Evolutionary conservation across 2,888 invertebrate genomes (phyloP).

Genomic region (Portevinia maculata): DNA sequence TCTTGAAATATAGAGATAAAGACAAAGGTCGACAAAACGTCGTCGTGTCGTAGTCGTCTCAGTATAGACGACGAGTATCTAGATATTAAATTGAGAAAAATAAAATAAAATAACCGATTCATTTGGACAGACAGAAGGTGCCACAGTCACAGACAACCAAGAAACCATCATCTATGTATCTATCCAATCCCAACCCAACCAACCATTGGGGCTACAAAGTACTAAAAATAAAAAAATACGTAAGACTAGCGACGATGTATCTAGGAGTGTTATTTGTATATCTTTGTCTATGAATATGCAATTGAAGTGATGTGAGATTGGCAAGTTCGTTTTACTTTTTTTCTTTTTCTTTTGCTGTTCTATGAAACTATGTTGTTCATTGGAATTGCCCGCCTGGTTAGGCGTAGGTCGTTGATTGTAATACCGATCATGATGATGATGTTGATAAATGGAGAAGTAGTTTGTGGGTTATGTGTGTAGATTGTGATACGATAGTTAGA

Average conservation of each 20-base stretch:
- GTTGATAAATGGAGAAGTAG: conserved; percentile 38
- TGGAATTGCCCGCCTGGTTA: conserved; percentile 47
- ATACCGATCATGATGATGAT: conserved; percentile 30
- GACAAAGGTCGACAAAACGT: conserved; percentile 64
- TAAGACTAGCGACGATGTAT: conserved; percentile 27
- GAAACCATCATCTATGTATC: conserved; percentile 31
- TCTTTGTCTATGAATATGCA: conserved; percentile 13
- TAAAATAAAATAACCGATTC: conserved; percentile 15
- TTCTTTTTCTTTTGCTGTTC: not conserved
- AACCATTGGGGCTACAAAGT: conserved; percentile 24
- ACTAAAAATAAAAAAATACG: conserved; percentile 63
- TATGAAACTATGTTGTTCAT: conserved; percentile 30
- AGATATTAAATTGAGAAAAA: conserved; percentile 14
- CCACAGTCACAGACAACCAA: conserved; percentile 52
- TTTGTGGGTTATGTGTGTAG: conserved; percentile 62
- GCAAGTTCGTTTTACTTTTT: conserved; percentile 10
- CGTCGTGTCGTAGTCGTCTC: conserved; percentile 40
- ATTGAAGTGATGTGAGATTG: conserved; percentile 49
- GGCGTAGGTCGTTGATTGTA: conserved; percentile 51
- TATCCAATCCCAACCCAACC: not conserved
- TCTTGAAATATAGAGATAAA: conserved; percentile 43
- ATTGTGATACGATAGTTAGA: conserved; percentile 30
- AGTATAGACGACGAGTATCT: not conserved
- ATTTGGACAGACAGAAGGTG: conserved; percentile 59
- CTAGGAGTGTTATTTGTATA: conserved; percentile 19